Evolutionary conservation across 2,888 invertebrate species (phyloP), one percentile per base, ranked within the genome.

Genomic region (Drosophila seclusa): DNA sequence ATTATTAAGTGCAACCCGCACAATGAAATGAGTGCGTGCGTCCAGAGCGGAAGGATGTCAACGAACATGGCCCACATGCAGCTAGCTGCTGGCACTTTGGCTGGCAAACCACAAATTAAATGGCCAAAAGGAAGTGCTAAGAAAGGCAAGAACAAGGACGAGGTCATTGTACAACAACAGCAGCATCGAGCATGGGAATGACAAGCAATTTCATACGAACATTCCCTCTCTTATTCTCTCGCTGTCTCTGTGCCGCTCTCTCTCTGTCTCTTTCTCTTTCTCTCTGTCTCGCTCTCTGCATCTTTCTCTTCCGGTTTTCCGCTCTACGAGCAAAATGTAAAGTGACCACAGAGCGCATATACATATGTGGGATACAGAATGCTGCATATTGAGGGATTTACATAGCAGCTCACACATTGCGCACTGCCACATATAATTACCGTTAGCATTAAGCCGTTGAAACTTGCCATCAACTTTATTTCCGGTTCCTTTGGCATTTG

Each of bases 51-150:
- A 83, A 86, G 87, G 73, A 76, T 78, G 71, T 52, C 68, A 66
- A 66, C 68, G 60, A 57, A 67, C 63, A 57, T 76, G 69, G 55
- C 42, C 66, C 83, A 73, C 74, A 76, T 72, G 62, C 73, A 69
- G 63, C 69, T 80, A 16, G 72, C 49, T 40, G 54, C 52, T 50
- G 49, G 54, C 32, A 59, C 54, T 34, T 40, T 54, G 62, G 61
- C 61, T 49, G 57, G 42, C 31, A 68, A 69, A 62, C 87, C 88
- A 67, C 86, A 85, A 72, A 79, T 73, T 70, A 82, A 83, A 88
- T 85, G 80, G 57, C 80, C 74, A 77, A 70, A 70, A 57, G 88
- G 74, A 85, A 85, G 80, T 74, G 78, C 55, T 76, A 71, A 81
- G 70, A 68, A 64, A 78, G 78, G 66, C 78, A 70, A 62, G 52